Percentiles rank a stretch among this genome's conserved stretches.
Conservation (phyloP, 2,797 vertebrate species). For the Chrysocyon brachyurus region DNA sequence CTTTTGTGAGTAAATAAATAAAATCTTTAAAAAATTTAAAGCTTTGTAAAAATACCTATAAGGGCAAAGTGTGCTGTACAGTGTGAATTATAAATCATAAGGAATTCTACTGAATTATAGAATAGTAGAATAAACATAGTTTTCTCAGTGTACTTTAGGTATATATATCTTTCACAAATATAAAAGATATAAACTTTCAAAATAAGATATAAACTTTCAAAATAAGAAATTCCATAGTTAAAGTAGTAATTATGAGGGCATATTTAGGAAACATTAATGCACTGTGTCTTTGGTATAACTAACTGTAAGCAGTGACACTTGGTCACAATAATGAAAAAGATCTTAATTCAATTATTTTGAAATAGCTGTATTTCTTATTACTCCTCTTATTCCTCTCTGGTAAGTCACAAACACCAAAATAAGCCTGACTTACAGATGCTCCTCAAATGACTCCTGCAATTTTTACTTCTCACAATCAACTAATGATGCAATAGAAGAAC, state of each 20-base stretch:
- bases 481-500: slow-evolving; percentile 14
- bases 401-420: background rate
- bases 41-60: slow-evolving; percentile 16
- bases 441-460: background rate
- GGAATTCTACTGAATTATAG: background rate
- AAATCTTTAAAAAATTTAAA: background rate
- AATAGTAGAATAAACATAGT: slow-evolving; percentile 43
- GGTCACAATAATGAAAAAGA: slow-evolving; percentile 17
- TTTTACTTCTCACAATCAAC: background rate
- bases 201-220: slow-evolving; percentile 28
- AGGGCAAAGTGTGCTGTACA: background rate
- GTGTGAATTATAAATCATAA: background rate
- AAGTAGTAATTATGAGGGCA: background rate
- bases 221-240: slow-evolving; percentile 22
- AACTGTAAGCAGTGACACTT: slow-evolving; percentile 2
- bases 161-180: background rate
- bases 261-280: slow-evolving; percentile 13
- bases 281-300: slow-evolving; percentile 3
- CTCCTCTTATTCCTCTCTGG: slow-evolving; percentile 3
- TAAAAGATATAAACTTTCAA: slow-evolving; percentile 20
- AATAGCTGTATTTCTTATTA: slow-evolving; percentile 15
- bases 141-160: background rate
- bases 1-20: too few species aligned
- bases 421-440: background rate
- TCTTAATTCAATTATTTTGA: slow-evolving; percentile 7